A percentile compares a stretch with the other conserved stretches of the same genome.
These are phyloP conservation scores for Hirtodrosophila duncani DNA, from an alignment of 2,888 invertebrate species.

Conservation along the genomic window DNA sequence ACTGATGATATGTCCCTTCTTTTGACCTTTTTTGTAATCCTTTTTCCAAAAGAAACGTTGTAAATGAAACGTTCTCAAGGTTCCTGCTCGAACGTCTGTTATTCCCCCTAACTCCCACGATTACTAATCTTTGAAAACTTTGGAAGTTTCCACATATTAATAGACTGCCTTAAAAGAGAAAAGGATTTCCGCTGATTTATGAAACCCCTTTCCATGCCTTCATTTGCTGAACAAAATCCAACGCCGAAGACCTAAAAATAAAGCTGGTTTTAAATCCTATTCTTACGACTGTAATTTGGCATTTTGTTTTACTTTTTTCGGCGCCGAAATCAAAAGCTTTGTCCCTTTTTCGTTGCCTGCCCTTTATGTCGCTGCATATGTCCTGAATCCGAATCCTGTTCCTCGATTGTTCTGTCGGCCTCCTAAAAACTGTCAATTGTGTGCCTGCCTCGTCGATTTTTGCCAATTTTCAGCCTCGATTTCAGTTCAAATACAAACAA, in stretches of 20 bases:
- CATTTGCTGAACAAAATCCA: background rate
- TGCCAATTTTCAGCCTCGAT: constrained; percentile 68
- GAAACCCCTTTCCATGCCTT: constrained; percentile 1
- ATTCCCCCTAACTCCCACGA: too few species aligned
- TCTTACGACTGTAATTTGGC: constrained; percentile 16
- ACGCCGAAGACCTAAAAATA: constrained; percentile 3
- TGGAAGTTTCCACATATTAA: too few species aligned
- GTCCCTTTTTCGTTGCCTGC: constrained; percentile 7
- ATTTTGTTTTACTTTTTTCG: constrained; percentile 9
- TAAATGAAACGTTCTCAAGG: too few species aligned
- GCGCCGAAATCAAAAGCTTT: background rate
- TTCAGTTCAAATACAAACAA: constrained; percentile 70
- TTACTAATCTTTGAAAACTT: too few species aligned
- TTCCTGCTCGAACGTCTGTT: too few species aligned
- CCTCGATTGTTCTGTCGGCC: constrained; percentile 43
- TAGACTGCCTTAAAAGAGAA: too few species aligned
- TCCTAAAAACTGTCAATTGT: constrained; percentile 63
- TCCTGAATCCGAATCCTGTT: constrained; percentile 25
- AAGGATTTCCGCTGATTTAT: constrained; percentile 11
- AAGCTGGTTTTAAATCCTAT: constrained; percentile 40
- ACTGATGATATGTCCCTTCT: too few species aligned
- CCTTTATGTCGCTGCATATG: constrained; percentile 36
- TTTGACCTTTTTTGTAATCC: too few species aligned
- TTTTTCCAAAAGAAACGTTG: too few species aligned
- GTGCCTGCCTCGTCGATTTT: constrained; percentile 54